These are phyloP conservation scores for Neofelis nebulosa DNA, from an alignment of 2,113 vertebrate species.

Conservation along the genomic window DNA sequence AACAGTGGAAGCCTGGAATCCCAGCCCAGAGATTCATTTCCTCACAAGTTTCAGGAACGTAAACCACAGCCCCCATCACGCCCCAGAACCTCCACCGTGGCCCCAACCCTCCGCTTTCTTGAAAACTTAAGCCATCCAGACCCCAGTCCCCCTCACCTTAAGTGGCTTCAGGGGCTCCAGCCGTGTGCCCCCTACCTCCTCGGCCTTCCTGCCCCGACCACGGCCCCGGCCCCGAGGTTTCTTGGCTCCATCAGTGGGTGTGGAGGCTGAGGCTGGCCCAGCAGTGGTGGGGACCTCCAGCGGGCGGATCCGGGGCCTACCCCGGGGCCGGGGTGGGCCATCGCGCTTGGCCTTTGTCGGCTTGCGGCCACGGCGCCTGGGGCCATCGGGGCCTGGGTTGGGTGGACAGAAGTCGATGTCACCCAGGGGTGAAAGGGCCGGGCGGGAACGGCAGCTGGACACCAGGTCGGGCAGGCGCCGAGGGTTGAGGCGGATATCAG, in stretches of 20 bases:
- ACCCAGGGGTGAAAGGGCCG: constrained; percentile 91
- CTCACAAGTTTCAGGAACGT: background rate
- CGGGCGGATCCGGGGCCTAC: constrained; percentile 92
- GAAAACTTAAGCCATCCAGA: background rate
- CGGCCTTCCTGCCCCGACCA: constrained; percentile 74
- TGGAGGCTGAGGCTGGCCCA: constrained; percentile 45
- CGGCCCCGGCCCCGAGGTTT: constrained; percentile 79
- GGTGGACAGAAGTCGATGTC: constrained; percentile 94
- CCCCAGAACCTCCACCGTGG: accelerated
- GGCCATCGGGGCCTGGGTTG: constrained; percentile 89
- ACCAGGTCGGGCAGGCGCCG: constrained; percentile 94
- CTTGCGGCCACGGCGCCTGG: constrained; percentile 93
- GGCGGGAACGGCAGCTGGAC: constrained; percentile 90
- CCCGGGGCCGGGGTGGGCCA: constrained; percentile 92
- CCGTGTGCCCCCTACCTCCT: constrained; percentile 66
- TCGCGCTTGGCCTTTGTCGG: constrained; percentile 94
- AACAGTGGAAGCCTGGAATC: accelerated
- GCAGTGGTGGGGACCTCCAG: constrained; percentile 86
- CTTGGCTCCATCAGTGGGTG: constrained; percentile 75
- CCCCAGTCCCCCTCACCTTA: constrained; percentile 81
- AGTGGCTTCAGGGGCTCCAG: constrained; percentile 84
- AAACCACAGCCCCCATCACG: accelerated
- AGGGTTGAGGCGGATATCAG: constrained; percentile 94
- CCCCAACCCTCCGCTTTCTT: too few species aligned
- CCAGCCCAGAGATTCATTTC: background rate